phyloP scores from a whole-genome alignment of 2,888 invertebrate genomes.

The Neuroscelio doddi region DNA sequence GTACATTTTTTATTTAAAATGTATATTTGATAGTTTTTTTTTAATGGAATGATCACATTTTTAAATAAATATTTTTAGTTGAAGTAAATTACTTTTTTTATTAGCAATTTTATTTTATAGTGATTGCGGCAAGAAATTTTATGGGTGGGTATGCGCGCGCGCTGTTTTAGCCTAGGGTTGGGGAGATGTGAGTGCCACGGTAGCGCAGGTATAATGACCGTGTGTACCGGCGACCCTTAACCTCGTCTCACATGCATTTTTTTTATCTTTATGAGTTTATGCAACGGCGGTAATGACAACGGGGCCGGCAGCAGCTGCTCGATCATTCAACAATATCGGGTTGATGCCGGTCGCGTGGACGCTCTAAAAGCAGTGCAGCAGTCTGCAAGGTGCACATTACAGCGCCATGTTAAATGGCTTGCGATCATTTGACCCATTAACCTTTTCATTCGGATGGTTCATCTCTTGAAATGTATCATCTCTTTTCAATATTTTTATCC shows the following conservation, averaged over 20 bases:
- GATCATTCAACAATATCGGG: slow-evolving; percentile 27
- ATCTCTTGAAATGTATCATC: not conserved
- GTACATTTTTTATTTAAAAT: too few relatives aligned
- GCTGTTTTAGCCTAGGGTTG: slow-evolving; percentile 12
- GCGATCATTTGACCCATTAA: not conserved
- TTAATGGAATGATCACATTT: too few relatives aligned
- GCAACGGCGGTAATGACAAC: slow-evolving; percentile 25
- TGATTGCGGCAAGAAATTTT: slow-evolving; percentile 22
- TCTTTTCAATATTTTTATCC: not conserved
- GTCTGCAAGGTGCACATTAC: slow-evolving; percentile 28
- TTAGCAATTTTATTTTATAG: slow-evolving; percentile 18
- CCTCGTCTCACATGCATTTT: slow-evolving; percentile 28
- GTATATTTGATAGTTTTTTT: too few relatives aligned
- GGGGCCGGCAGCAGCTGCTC: slow-evolving; percentile 35
- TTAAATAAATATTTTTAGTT: too few relatives aligned
- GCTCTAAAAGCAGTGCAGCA: not conserved
- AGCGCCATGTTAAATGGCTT: slow-evolving; percentile 2
- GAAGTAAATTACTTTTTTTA: too few relatives aligned
- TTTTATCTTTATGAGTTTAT: slow-evolving; percentile 30
- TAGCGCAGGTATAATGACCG: slow-evolving; percentile 32
- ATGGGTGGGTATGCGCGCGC: slow-evolving; percentile 32
- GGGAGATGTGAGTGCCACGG: slow-evolving; percentile 5
- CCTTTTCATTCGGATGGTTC: not conserved
- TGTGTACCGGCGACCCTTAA: slow-evolving; percentile 43
- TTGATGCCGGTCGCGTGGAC: slow-evolving; percentile 11